Conservation (phyloP, 1,140 invertebrate genomes). For the Argopecten irradians region DNA sequence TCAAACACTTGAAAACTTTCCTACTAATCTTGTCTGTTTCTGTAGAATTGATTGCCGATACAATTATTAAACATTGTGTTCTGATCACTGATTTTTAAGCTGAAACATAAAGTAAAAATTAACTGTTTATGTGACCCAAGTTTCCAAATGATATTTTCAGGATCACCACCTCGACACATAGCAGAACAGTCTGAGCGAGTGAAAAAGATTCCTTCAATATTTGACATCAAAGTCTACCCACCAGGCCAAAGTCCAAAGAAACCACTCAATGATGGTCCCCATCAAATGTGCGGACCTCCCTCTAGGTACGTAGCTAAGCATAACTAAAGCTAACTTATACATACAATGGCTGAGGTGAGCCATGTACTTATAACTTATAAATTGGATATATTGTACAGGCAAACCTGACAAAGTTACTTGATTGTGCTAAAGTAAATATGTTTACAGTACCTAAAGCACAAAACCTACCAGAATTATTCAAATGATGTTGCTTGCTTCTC, state of each 20-base stretch:
- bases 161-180: slow-evolving; percentile 71
- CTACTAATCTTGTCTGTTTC: neutral
- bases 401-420: too few species aligned
- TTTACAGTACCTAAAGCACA: too few species aligned
- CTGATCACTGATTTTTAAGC: neutral
- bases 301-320: neutral
- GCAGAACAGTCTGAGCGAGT: slow-evolving; percentile 84
- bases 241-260: slow-evolving; percentile 65
- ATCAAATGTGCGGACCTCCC: slow-evolving; percentile 41
- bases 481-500: too few species aligned
- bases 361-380: too few species aligned
- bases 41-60: too few species aligned
- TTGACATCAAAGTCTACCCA: slow-evolving; percentile 73
- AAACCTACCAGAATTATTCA: too few species aligned
- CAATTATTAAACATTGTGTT: too few species aligned
- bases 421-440: too few species aligned
- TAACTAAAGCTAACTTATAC: too few species aligned
- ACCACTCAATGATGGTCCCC: slow-evolving; percentile 36
- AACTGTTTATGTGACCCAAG: neutral
- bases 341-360: too few species aligned
- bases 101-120: neutral
- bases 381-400: too few species aligned
- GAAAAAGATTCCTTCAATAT: slow-evolving; percentile 76
- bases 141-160: slow-evolving; percentile 34
- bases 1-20: too few species aligned